Evolutionary conservation across 37 sponge, comb jelly and placozoan genomes (phyloP), one percentile per base, ranked within the genome.

Genomic region (Halichondria panicea): DNA sequence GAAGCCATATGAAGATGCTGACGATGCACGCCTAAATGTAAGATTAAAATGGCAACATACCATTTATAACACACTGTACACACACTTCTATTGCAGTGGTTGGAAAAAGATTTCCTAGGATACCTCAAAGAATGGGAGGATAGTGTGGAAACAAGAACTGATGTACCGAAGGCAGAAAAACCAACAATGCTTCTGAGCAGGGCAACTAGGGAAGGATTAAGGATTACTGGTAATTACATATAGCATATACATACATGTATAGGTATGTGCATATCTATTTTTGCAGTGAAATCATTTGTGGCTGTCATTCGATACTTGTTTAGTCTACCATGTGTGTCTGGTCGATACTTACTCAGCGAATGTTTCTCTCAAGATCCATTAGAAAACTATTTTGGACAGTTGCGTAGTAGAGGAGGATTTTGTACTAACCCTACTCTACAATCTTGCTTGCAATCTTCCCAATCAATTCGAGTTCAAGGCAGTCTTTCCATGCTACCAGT

Each of bases 381-480:
- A 12, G 78, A 77, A 55, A 63, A 45, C 19, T 77, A 63, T n/a
- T n/a, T n/a, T n/a, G n/a, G n/a, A n/a, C 66, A 77, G 78, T 68
- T 44, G 3, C 27, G 78, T 63, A 38, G 55, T 12, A 6, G 67
- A 35, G 78, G 78, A 21, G 78, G 66, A 9, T 28, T 63, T 27
- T 58, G 64, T 60, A 64, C 59, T 24, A 75, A 75, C 39, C 76
- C 76, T 24, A 77, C 63, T n/a, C n/a, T n/a, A n/a, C n/a, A n/a
- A n/a, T n/a, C n/a, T n/a, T 77, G 78, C 50, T 43, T 68, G 24
- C 3, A 4, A 11, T 68, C 69, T n/a, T 45, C 69, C 22, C 69
- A 43, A 31, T 68, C 69, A 21, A 6, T 68, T 9, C 69, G 69
- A 43, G 46, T 68, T 4, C 69, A 68, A n/a, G 69, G 48, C 5